Conservation (phyloP, 1,140 invertebrate species). For the Drosophila nigromelanica region DNA sequence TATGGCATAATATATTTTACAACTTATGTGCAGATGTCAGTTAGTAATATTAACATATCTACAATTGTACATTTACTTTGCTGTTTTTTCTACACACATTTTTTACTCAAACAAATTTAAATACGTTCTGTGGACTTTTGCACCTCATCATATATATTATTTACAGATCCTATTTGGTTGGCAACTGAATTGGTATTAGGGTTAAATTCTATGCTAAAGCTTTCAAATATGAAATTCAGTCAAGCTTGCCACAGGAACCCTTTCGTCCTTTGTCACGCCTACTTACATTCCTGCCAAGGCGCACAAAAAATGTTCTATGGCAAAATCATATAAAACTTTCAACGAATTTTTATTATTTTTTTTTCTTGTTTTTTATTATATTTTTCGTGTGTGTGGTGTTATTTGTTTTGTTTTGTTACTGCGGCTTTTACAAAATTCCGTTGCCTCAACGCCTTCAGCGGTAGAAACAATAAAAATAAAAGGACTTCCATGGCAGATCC, state of each 20-base stretch:
- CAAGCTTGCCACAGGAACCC: conserved; percentile 13
- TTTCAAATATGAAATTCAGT: conserved; percentile 17
- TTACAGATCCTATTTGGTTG: conserved; percentile 17
- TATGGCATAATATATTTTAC: too few species aligned
- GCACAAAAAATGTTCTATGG: conserved; percentile 5
- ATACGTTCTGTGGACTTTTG: conserved; percentile 11
- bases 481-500: conserved; percentile 29
- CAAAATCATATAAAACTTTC: conserved; percentile 69
- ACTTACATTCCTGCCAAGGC: conserved; percentile 18
- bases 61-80: too few species aligned
- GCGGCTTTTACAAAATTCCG: conserved; percentile 58
- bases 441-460: conserved; percentile 52
- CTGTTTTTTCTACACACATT: not conserved
- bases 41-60: too few species aligned
- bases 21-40: too few species aligned
- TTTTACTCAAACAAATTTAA: conserved; percentile 8
- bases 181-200: conserved; percentile 2
- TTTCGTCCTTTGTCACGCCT: conserved; percentile 62
- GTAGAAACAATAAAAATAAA: conserved; percentile 59
- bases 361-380: conserved; percentile 20
- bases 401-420: conserved; percentile 54
- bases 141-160: conserved; percentile 34
- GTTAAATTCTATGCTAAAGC: conserved; percentile 15
- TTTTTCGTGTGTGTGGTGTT: conserved; percentile 11
- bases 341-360: conserved; percentile 66